Base-by-base conservation (phyloP, 2,888 invertebrate genomes). In the Luperina testacea region DNA sequence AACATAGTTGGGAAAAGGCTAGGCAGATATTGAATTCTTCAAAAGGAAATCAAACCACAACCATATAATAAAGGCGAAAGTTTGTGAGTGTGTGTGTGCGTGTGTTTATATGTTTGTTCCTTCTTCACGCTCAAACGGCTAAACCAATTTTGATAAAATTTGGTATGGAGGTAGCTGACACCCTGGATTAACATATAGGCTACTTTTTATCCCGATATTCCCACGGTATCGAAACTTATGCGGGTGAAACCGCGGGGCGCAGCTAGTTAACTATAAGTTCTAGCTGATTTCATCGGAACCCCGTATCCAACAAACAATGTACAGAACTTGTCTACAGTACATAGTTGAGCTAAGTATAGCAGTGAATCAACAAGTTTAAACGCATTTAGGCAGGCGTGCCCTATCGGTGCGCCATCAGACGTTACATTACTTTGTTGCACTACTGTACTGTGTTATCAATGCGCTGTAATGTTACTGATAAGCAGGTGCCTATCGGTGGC, bases 311-410 rank as follows among this genome's bases (percentile, higher is more conserved):
- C 27, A 63, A 64, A 59, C 70, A 61, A 51, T 38, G 80, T 80
- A 72, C 57, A 17, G n/a, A n/a, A 59, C 15, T 53, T 27, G 20
- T 51, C 59, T 11, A 8, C 24, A 20, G 51, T n/a, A 80, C 81
- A 84, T 45, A 80, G 77, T 78, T 27, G 8, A 59, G 51, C 27
- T 53, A 68, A 77, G 67, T 87, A 78, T 77, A 73, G 57, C 67
- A 72, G 61, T 64, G 83, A 83, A 89, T 88, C 89, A 88, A 89
- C 89, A 88, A 88, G 74, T 80, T 72, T 27, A 79, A 75, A 80
- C 76, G 74, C 83, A 78, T 88, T 86, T 81, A 80, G 77, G 77
- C 78, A 71, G 45, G 65, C 88, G 89, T 88, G 88, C 90, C 69
- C 72, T 88, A 88, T 88, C 88, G 57, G 71, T 1, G 38, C n/a